Conservation (phyloP, 1,140 invertebrate species). For the Heliothis virescens region DNA sequence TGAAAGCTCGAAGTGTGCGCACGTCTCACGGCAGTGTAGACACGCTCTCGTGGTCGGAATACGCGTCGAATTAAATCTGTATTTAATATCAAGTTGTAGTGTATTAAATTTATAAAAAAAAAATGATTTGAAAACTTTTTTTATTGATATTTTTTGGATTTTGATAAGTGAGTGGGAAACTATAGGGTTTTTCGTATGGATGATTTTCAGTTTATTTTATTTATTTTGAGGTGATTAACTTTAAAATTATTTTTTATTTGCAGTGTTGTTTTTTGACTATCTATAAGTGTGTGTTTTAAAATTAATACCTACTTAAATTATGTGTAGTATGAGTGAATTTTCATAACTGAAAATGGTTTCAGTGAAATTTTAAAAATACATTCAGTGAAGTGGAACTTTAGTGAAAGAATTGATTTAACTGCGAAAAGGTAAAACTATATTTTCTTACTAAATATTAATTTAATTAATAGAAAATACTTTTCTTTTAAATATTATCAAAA, state of each 20-base stretch:
- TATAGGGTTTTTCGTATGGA: too few species aligned
- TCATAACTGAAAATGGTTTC: neutral
- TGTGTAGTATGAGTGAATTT: neutral
- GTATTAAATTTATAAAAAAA: neutral
- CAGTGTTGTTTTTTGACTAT: too few species aligned
- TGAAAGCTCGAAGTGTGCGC: constrained; percentile 10
- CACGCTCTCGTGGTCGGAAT: neutral
- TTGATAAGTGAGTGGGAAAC: too few species aligned
- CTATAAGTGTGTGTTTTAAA: too few species aligned
- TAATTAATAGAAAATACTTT: too few species aligned
- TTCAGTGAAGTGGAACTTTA: constrained; percentile 1
- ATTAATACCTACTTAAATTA: neutral
- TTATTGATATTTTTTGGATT: neutral
- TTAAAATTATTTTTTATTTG: too few species aligned
- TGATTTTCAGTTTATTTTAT: too few species aligned
- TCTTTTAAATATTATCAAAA: too few species aligned
- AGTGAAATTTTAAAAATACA: neutral
- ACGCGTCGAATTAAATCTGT: constrained; percentile 1
- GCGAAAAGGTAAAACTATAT: neutral
- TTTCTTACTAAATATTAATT: too few species aligned
- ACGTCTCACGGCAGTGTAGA: neutral
- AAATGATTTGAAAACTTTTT: constrained; percentile 3
- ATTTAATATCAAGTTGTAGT: neutral
- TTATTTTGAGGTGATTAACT: too few species aligned
- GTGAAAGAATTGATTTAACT: neutral